Percentiles rank a stretch among this genome's conserved stretches.
Conservation (phyloP, 2,113 vertebrate genomes). For the Gambusia affinis region DNA sequence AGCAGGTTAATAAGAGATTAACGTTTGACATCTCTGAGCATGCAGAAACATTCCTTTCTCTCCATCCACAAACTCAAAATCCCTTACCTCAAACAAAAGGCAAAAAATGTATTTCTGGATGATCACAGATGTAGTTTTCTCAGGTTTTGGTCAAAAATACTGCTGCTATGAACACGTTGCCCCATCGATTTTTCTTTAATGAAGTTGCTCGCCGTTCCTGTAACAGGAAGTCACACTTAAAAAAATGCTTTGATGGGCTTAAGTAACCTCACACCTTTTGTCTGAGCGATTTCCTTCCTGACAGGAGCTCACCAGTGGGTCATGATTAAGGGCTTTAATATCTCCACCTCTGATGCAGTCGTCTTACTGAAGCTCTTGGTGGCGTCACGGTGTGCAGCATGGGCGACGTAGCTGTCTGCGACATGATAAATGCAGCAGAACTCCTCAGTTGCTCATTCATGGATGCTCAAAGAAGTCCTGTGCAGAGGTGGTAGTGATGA, state of each 20-base stretch:
- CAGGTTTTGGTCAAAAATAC: neutral
- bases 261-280: neutral
- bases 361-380: constrained; percentile 20
- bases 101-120: constrained; percentile 27
- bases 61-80: neutral
- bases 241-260: neutral
- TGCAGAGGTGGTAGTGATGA: constrained; percentile 54
- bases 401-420: constrained; percentile 17
- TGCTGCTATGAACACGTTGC: neutral
- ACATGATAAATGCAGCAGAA: constrained; percentile 60
- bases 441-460: constrained; percentile 49
- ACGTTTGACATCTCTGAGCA: neutral
- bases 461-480: constrained; percentile 48
- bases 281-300: constrained; percentile 22
- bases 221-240: constrained; percentile 1
- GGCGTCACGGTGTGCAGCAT: constrained; percentile 15
- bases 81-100: neutral
- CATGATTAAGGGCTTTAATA: constrained; percentile 24
- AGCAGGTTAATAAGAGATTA: neutral
- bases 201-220: constrained; percentile 11
- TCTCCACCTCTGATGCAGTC: constrained; percentile 43
- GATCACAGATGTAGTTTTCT: neutral
- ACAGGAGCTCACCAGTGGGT: constrained; percentile 23
- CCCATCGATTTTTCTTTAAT: neutral
- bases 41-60: neutral